These are phyloP conservation scores for Hesperia comma DNA, from an alignment of 2,888 invertebrate species.

Conservation along the genomic window DNA sequence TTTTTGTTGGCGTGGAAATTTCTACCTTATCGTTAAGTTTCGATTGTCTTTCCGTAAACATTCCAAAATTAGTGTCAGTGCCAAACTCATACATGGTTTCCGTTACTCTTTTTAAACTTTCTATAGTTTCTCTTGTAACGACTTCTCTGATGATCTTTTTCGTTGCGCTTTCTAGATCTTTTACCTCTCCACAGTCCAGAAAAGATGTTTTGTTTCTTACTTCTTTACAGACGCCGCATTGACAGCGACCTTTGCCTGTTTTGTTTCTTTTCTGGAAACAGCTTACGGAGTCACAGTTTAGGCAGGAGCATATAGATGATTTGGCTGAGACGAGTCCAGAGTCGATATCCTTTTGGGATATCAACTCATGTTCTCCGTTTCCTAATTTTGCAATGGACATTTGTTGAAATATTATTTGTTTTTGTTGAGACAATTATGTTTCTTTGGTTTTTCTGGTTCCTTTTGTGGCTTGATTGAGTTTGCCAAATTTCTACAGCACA, in stretches of 20 bases:
- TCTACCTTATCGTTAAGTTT: constrained; percentile 9
- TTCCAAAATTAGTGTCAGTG: constrained; percentile 5
- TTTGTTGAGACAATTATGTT: constrained; percentile 43
- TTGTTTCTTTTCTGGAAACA: constrained; percentile 51
- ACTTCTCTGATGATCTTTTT: constrained; percentile 27
- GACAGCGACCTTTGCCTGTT: constrained; percentile 18
- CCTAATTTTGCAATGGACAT: constrained; percentile 22
- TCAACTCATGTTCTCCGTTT: constrained; percentile 14
- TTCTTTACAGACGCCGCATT: constrained; percentile 15
- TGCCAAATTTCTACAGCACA: constrained; percentile 45
- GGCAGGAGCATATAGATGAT: constrained; percentile 56
- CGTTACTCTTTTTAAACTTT: constrained; percentile 28
- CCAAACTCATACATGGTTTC: constrained; percentile 30
- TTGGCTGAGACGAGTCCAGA: constrained; percentile 17
- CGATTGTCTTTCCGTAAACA: constrained; percentile 5
- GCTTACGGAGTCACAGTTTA: constrained; percentile 51
- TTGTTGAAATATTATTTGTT: not conserved
- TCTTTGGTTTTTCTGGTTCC: constrained; percentile 41
- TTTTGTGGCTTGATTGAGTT: constrained; percentile 27
- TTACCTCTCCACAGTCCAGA: not conserved
- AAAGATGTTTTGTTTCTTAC: constrained; percentile 6
- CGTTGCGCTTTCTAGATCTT: constrained; percentile 8
- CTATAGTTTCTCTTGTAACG: constrained; percentile 29
- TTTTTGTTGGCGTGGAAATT: not conserved
- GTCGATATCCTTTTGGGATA: constrained; percentile 14